Evolutionary conservation across 2,888 invertebrate species (phyloP).

Genomic region (Agrilus cyanescens): DNA sequence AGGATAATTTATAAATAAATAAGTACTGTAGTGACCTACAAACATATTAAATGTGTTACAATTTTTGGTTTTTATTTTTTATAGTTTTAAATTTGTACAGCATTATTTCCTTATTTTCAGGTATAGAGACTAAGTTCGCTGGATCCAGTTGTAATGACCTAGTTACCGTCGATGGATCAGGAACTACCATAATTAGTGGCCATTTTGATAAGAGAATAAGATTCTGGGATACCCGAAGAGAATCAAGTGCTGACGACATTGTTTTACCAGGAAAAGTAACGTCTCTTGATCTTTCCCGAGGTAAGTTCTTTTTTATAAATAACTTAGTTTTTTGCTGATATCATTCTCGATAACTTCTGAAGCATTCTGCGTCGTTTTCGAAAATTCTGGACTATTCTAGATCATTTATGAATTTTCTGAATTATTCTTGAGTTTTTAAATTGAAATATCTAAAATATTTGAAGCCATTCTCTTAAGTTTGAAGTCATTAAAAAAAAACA

Average conservation of each 20-base stretch:
- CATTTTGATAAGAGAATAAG: constrained; percentile 96
- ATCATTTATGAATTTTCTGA: no score
- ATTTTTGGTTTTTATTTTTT: background rate
- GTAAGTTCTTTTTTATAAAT: constrained; percentile 38
- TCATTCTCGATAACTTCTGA: no score
- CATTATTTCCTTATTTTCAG: constrained; percentile 35
- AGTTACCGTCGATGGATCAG: constrained; percentile 78
- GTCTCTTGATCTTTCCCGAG: constrained; percentile 84
- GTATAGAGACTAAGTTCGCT: constrained; percentile 86
- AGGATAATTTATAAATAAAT: no score
- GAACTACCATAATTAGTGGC: constrained; percentile 87
- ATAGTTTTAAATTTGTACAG: background rate
- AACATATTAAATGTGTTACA: no score
- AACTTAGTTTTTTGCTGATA: background rate
- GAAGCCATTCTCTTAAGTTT: no score
- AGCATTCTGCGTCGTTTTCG: no score
- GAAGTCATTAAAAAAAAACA: no score
- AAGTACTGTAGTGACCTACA: no score
- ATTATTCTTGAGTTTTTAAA: no score
- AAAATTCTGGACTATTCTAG: no score
- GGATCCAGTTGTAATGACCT: constrained; percentile 96
- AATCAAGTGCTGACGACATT: constrained; percentile 76
- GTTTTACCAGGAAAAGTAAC: constrained; percentile 87
- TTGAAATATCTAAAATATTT: no score
- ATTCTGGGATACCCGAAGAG: constrained; percentile 92